These are phyloP conservation scores for Bellardia pandia DNA, from an alignment of 2,888 invertebrate genomes.

Conservation along the genomic window DNA sequence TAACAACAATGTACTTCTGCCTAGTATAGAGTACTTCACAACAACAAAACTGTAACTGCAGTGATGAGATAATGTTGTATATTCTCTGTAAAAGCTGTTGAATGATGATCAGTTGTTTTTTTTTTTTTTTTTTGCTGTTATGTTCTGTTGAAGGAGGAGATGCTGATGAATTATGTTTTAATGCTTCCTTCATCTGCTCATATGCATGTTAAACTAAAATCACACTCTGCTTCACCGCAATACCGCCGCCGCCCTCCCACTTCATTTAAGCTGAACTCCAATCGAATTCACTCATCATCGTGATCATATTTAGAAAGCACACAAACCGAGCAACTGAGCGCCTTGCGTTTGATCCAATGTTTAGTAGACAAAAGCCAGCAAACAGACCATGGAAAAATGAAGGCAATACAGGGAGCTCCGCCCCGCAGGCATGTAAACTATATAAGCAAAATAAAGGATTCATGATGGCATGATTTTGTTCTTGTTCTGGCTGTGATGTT, in stretches of 20 bases:
- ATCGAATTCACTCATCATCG: conserved; percentile 50
- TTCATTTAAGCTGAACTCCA: conserved; percentile 13
- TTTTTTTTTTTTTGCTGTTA: conserved; percentile 9
- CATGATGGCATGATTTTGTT: neutral
- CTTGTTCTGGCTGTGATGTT: conserved; percentile 14
- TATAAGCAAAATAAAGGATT: conserved; percentile 74
- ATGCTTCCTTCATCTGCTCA: conserved; percentile 58
- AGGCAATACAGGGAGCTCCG: conserved; percentile 83
- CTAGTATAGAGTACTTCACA: conserved; percentile 11
- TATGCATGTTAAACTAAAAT: conserved; percentile 55
- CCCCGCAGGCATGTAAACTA: conserved; percentile 80
- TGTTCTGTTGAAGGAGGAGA: conserved; percentile 55
- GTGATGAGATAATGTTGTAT: conserved; percentile 53
- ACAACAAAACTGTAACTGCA: neutral
- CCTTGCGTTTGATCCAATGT: conserved; percentile 43
- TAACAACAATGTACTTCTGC: too few species aligned
- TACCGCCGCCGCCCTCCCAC: neutral
- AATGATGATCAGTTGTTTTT: conserved; percentile 58
- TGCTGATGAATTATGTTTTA: conserved; percentile 70
- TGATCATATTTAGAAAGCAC: conserved; percentile 49
- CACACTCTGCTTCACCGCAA: conserved; percentile 24
- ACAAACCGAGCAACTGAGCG: conserved; percentile 14
- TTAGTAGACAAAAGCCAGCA: conserved; percentile 31
- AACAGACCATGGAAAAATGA: conserved; percentile 41
- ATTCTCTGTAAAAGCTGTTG: conserved; percentile 53